These are phyloP conservation scores for Psittacus erithacus DNA, from an alignment of 2,113 vertebrate species.

Conservation along the genomic window DNA sequence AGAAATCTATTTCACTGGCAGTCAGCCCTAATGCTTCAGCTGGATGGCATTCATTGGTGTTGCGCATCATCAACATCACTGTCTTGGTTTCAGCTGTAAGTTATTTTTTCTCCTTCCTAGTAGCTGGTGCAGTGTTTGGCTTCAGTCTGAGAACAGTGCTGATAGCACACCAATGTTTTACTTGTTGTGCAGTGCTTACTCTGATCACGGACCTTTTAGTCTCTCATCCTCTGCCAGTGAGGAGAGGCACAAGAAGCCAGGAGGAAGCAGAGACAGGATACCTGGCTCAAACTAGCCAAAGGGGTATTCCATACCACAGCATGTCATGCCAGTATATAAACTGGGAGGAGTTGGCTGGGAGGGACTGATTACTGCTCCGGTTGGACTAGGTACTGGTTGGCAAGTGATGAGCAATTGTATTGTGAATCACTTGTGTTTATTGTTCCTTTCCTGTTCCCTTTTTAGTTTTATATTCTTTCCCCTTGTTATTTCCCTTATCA, in stretches of 20 bases:
- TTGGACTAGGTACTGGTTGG: neutral
- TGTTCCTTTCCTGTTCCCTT: neutral
- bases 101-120: neutral
- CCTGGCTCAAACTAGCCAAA: neutral
- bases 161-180: neutral
- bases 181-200: neutral
- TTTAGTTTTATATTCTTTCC: neutral
- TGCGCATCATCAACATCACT: neutral
- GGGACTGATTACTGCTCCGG: neutral
- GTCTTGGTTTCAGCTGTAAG: neutral
- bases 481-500: neutral
- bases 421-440: neutral
- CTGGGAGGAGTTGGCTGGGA: neutral
- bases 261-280: neutral
- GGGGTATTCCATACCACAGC: neutral
- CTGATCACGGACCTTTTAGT: neutral
- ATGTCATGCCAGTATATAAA: neutral
- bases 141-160: neutral
- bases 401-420: neutral
- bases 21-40: conserved; percentile 17
- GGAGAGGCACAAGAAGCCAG: neutral
- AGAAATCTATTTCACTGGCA: conserved; percentile 20
- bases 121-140: neutral
- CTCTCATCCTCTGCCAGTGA: neutral
- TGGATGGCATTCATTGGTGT: conserved; percentile 7